Evolutionary conservation across 2,888 invertebrate species (phyloP), one percentile per base, ranked within the genome.

Genomic region (Smittia sp.): DNA sequence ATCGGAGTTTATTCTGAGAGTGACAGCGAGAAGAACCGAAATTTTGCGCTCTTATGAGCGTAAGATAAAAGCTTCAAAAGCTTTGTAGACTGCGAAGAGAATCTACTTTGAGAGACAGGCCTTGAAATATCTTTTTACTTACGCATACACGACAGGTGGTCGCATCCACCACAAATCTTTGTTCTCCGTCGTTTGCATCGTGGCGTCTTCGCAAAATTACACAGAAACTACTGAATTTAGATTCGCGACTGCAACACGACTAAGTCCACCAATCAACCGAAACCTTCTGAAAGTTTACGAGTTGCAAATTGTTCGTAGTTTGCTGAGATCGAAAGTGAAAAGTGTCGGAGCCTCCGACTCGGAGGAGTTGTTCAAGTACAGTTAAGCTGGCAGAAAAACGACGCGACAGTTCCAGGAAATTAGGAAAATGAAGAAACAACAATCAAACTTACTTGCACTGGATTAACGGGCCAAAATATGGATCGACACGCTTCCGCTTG

Each of bases 391-490:
- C 32, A 9, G 32, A 32, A 32, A 32, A 9, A 32, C 32, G 3
- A 6, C 9, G 32, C 32, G 32, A 32, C 32, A 32, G 32, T 9
- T 32, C 9, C 32, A 32, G 32, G 32, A 32, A 32, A 32, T 32
- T 32, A n/a, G 32, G 4, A 32, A 9, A 32, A 6, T 32, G 32
- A n/a, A n/a, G n/a, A n/a, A n/a, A n/a, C n/a, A n/a, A n/a, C n/a
- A n/a, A n/a, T n/a, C n/a, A 39, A 63, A 62, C 63, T 63, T 39
- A 73, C 73, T 63, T 73, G 63, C 73, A 73, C 1, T 73, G 39
- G n/a, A 73, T 52, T 13, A 63, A 22, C 20, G 73, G 73, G 32
- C 41, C 73, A 62, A 73, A 39, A n/a, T n/a, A 63, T 13, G 62
- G 13, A n/a, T 39, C 11, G 2, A 41, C 38, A n/a, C 25, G 20